phyloP scores from a whole-genome alignment of 2,113 vertebrate species.

The Nothoprocta pentlandii region DNA sequence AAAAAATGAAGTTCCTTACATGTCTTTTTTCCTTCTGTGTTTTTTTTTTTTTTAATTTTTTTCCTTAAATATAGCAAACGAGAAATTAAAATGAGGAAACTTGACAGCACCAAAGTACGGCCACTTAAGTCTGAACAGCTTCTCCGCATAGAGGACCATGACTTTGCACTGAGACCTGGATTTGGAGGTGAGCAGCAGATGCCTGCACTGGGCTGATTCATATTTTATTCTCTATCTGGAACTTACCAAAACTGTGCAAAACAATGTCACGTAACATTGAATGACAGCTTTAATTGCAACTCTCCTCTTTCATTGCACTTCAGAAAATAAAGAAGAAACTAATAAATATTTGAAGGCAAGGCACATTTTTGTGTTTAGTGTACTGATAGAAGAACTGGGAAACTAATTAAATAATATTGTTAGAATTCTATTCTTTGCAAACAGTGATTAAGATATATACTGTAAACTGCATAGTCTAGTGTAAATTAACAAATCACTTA shows the following conservation, averaged over 20 bases:
- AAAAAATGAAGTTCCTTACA: neutral
- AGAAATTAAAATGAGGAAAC: constrained; percentile 86
- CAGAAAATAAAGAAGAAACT: neutral
- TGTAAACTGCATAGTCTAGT: neutral
- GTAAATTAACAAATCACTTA: constrained; percentile 42
- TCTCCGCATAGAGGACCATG: constrained; percentile 89
- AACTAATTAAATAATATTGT: neutral
- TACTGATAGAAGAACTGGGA: neutral
- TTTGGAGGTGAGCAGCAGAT: constrained; percentile 86
- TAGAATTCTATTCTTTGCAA: neutral
- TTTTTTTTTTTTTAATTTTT: no score
- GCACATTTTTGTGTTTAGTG: neutral
- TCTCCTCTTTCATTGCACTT: neutral
- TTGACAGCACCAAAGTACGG: constrained; percentile 88
- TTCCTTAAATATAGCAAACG: constrained; percentile 75
- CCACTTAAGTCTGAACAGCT: constrained; percentile 88
- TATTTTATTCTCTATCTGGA: neutral
- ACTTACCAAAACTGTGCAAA: neutral
- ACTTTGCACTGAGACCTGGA: constrained; percentile 92
- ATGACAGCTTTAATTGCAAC: neutral
- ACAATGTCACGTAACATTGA: neutral
- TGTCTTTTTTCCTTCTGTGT: neutral
- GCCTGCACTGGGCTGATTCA: neutral
- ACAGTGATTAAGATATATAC: neutral
- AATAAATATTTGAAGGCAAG: neutral